Conservation (phyloP, 2,797 vertebrate genomes). For the Passerculus sandwichensis region DNA sequence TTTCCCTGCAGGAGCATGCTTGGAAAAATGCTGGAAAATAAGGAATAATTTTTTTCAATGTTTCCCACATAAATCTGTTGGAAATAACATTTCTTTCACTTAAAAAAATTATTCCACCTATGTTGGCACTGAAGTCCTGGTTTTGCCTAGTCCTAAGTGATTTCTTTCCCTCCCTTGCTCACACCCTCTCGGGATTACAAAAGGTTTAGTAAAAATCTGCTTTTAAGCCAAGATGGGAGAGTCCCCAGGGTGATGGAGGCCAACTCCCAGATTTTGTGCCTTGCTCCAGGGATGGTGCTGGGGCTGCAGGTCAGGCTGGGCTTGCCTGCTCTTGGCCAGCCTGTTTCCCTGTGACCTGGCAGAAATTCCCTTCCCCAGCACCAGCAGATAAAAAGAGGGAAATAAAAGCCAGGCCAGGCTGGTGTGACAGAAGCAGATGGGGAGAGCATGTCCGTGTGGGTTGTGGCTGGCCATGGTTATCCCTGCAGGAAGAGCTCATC, state of each 20-base stretch:
- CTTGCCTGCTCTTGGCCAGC: not conserved
- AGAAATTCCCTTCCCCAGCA: not conserved
- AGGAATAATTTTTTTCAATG: fast-evolving
- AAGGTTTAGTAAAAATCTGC: not conserved
- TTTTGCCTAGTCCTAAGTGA: not conserved
- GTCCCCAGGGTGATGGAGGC: not conserved
- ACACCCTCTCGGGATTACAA: no score
- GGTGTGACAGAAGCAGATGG: not conserved
- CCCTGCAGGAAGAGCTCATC: not conserved
- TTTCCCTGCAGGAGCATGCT: not conserved
- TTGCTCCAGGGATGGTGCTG: not conserved
- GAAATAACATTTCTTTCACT: not conserved
- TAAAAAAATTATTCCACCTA: not conserved
- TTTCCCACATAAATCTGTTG: not conserved
- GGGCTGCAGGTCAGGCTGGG: not conserved
- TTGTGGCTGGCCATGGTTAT: not conserved
- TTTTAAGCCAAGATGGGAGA: not conserved
- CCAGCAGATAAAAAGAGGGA: not conserved
- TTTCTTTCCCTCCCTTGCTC: not conserved
- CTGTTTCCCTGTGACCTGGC: not conserved
- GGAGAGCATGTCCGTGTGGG: fast-evolving
- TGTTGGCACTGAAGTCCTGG: not conserved
- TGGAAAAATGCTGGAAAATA: not conserved
- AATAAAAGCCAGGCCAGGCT: not conserved
- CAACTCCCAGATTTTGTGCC: not conserved